Conservation (phyloP, 2,888 invertebrate species). For the Mermis nigrescens region DNA sequence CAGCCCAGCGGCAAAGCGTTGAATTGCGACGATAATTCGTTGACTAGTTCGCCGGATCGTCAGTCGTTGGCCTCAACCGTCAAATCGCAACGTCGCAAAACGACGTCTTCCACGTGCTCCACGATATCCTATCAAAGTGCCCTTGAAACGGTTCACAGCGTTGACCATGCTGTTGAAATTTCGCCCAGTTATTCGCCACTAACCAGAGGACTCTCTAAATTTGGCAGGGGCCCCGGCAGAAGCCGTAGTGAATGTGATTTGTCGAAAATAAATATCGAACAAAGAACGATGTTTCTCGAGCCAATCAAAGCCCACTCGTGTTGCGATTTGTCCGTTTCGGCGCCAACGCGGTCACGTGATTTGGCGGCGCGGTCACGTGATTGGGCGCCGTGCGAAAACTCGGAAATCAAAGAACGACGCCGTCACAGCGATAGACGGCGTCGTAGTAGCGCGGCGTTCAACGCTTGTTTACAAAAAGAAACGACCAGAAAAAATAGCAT, state of each 20-base stretch:
- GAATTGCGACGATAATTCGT: background rate
- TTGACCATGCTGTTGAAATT: background rate
- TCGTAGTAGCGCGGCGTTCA: too few species aligned
- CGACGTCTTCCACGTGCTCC: conserved; percentile 5
- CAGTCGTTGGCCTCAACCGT: background rate
- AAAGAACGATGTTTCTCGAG: background rate
- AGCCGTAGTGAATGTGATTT: background rate
- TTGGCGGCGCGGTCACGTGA: too few species aligned
- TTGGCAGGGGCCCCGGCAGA: background rate
- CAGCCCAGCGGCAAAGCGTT: conserved; percentile 8
- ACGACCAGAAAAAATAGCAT: background rate
- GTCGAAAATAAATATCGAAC: background rate
- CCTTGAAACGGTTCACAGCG: background rate
- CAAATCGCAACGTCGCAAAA: too few species aligned
- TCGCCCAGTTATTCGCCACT: background rate
- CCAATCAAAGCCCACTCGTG: background rate
- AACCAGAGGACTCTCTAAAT: background rate
- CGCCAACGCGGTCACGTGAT: background rate
- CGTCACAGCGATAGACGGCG: too few species aligned
- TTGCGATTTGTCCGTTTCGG: background rate
- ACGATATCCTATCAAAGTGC: conserved; percentile 4
- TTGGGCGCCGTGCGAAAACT: background rate
- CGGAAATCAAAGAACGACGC: background rate
- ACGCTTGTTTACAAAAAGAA: too few species aligned
- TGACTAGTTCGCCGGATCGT: background rate